A percentile compares a stretch with the other conserved stretches of the same genome.
Evolutionary conservation across 2,888 invertebrate species (phyloP).

Genomic region (Tryphoninae sp.): DNA sequence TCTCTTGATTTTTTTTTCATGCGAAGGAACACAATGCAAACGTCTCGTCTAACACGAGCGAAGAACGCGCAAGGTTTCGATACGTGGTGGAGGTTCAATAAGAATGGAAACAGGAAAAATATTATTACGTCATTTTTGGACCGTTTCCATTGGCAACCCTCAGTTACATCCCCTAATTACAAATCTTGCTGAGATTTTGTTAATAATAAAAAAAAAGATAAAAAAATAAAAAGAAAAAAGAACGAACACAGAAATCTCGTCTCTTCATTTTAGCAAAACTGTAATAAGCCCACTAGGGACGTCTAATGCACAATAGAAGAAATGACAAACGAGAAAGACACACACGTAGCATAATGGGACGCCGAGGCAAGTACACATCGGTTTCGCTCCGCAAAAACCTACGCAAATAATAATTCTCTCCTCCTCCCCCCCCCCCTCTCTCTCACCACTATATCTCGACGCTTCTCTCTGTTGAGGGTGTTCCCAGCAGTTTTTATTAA

Average conservation of each 20-base stretch:
- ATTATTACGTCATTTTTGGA: background rate
- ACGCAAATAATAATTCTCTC: conserved; percentile 59
- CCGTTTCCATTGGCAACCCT: background rate
- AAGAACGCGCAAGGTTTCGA: background rate
- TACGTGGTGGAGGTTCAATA: background rate
- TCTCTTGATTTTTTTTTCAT: no score
- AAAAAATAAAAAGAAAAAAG: background rate
- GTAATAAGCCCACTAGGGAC: no score
- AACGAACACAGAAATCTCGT: background rate
- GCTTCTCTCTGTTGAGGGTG: conserved; percentile 13
- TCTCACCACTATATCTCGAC: conserved; percentile 1
- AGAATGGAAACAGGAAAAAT: background rate
- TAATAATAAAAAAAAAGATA: background rate
- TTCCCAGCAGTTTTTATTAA: conserved; percentile 16
- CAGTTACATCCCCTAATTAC: background rate
- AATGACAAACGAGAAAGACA: background rate
- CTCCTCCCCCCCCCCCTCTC: background rate
- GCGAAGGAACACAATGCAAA: no score
- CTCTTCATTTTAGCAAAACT: no score
- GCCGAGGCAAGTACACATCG: conserved; percentile 47
- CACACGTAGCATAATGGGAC: conserved; percentile 38
- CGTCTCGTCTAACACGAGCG: background rate
- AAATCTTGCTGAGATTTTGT: background rate
- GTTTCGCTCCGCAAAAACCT: conserved; percentile 35
- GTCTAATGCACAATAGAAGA: background rate